These are phyloP conservation scores for Poeciliopsis retropinna DNA, from an alignment of 2,113 vertebrate species.

Conservation along the genomic window DNA sequence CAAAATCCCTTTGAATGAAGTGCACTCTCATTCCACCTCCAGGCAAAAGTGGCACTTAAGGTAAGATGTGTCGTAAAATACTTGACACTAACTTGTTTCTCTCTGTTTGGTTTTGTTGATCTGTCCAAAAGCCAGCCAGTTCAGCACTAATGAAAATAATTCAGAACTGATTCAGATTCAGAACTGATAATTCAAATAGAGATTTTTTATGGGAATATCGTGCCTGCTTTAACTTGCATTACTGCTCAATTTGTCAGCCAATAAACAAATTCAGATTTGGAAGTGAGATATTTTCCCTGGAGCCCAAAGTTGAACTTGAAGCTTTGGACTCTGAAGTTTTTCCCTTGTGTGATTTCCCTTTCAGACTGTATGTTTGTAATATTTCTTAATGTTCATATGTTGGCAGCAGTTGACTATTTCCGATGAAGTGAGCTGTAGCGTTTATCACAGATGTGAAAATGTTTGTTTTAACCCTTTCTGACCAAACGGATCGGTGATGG, in stretches of 20 bases:
- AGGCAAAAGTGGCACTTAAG: conserved; percentile 30
- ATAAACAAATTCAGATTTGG: conserved; percentile 5
- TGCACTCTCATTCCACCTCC: conserved; percentile 8
- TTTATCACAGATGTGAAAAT: neutral
- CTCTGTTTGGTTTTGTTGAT: conserved; percentile 38
- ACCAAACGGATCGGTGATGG: no score
- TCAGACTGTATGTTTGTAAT: neutral
- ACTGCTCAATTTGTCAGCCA: neutral
- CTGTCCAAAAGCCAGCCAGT: conserved; percentile 17
- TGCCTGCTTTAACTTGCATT: neutral
- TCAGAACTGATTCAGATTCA: neutral
- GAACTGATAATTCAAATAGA: no score
- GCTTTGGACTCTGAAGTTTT: neutral
- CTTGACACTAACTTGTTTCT: conserved; percentile 8
- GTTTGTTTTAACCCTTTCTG: neutral
- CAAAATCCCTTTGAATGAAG: conserved; percentile 14
- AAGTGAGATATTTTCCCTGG: neutral
- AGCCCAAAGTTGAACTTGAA: neutral
- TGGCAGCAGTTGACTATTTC: neutral
- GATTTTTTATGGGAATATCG: neutral
- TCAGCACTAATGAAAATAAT: conserved; percentile 7
- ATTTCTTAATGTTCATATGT: neutral
- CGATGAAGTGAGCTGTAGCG: neutral
- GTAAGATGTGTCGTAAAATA: conserved; percentile 19
- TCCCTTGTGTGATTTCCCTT: neutral